Evolutionary conservation across 2,797 vertebrate species (phyloP).

Genomic region (Bucorvus abyssinicus): DNA sequence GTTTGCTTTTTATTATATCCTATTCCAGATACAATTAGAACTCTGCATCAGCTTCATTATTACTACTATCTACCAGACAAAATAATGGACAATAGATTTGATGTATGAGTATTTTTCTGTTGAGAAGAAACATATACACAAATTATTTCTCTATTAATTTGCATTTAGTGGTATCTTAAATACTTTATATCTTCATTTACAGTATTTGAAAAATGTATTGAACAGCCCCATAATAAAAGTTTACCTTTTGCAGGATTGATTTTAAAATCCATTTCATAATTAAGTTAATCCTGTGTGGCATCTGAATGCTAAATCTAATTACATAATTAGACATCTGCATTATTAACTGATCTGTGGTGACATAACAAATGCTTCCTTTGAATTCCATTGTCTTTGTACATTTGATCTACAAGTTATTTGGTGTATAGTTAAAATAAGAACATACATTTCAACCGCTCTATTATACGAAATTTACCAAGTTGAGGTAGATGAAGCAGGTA

Average conservation of each 20-base stretch:
- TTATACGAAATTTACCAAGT: background rate
- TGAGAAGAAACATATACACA: background rate
- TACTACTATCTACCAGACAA: background rate
- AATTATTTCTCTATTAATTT: constrained; percentile 33
- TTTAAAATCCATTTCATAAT: constrained; percentile 57
- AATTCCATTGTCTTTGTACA: background rate
- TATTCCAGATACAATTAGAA: constrained; percentile 6
- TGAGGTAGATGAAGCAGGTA: background rate
- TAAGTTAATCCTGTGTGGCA: constrained; percentile 57
- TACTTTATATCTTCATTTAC: constrained; percentile 1
- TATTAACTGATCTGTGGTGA: constrained; percentile 52
- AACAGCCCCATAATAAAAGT: background rate
- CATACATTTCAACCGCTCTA: constrained; percentile 8
- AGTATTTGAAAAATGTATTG: constrained; percentile 38
- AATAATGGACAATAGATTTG: constrained; percentile 3
- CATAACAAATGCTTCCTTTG: constrained; percentile 41
- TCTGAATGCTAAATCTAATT: constrained; percentile 61
- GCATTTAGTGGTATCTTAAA: constrained; percentile 14
- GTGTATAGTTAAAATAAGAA: background rate
- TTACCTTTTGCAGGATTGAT: constrained; percentile 45
- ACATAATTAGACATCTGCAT: constrained; percentile 59
- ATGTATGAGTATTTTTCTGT: background rate
- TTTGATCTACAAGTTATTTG: constrained; percentile 8
- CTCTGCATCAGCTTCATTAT: background rate
- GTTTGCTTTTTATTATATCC: background rate